phyloP scores from a whole-genome alignment of 2,888 invertebrate species.

The Cephus pygmeus region DNA sequence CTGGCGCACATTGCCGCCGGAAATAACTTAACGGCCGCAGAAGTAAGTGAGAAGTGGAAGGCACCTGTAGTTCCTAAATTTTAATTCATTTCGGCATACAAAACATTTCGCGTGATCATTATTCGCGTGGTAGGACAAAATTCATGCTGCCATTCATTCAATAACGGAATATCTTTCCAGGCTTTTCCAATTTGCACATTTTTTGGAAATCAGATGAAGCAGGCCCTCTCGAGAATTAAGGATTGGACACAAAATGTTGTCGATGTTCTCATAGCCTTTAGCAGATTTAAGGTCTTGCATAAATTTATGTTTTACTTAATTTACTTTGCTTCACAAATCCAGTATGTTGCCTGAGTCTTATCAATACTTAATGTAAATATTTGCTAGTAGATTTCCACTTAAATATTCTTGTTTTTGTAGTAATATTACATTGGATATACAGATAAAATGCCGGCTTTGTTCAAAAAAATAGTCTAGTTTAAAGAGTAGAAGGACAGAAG shows the following conservation, averaged over 20 bases:
- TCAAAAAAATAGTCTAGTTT: background rate
- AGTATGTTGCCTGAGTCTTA: background rate
- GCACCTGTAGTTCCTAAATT: background rate
- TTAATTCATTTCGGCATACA: background rate
- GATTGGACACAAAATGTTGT: slow-evolving; percentile 50
- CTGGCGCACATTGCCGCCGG: slow-evolving; percentile 69
- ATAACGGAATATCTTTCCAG: slow-evolving; percentile 44
- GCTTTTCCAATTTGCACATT: slow-evolving; percentile 54
- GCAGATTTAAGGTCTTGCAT: slow-evolving; percentile 58
- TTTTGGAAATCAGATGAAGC: slow-evolving; percentile 53
- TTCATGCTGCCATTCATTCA: background rate
- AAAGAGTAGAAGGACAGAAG: background rate
- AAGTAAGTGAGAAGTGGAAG: slow-evolving; percentile 63
- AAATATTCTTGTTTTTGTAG: background rate
- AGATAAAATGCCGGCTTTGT: background rate
- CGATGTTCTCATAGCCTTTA: slow-evolving; percentile 54
- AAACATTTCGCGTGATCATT: background rate
- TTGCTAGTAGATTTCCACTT: background rate
- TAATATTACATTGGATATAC: background rate
- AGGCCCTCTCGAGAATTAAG: slow-evolving; percentile 48
- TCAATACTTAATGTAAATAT: background rate
- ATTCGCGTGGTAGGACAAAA: background rate
- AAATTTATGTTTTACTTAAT: slow-evolving; percentile 8
- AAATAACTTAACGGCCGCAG: slow-evolving; percentile 71
- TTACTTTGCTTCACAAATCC: background rate